Evolutionary conservation across 64 coral and sea anemone species (phyloP), one percentile per base, ranked within the genome.

Genomic region (Hydrozoanthus tunicans): DNA sequence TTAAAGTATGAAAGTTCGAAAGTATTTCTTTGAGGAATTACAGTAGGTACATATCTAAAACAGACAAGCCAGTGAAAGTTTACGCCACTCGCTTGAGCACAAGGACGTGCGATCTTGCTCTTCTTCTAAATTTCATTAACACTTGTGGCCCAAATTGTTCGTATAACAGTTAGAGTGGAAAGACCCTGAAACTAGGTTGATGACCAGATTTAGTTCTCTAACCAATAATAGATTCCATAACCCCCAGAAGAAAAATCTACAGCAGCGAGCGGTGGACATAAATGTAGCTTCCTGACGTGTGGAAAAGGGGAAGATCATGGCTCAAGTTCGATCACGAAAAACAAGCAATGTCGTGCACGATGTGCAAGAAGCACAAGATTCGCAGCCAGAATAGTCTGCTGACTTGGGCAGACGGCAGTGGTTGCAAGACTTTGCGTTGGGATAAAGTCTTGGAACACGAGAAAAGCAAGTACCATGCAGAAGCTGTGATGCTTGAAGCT

Each of bases 321-420:
- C 53, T 77, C 75, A 77, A 77, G 75, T 2, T 77, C 75, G 52
- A 77, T 56, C 71, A 6, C 6, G 71, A 74, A 43, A 74, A 74
- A 74, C 71, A 74, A 74, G 71, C 71, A 74, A 74, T 74, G 71
- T 7, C 7, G 71, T 74, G 71, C 25, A 74, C 25, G 5, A 51
- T 74, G 71, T 74, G 71, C 71, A 74, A 74, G 27, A 74, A 74
- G 71, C 71, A 74, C 25, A 74, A 74, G 24, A 24, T 72, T 70
- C 69, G 17, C 17, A n/a, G 69, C 69, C 69, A 72, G 6, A 72
- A 72, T 72, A 2, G 69, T 72, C 69, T 3, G 6, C 69, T 72
- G 69, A 72, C 69, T 72, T 72, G 69, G 69, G 69, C 17, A 72
- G 69, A 72, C 24, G 69, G n/a, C 6, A 17, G 17, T 72, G 69